Conservation (phyloP, 1,140 invertebrate species). For the Drosophila obscura region DNA sequence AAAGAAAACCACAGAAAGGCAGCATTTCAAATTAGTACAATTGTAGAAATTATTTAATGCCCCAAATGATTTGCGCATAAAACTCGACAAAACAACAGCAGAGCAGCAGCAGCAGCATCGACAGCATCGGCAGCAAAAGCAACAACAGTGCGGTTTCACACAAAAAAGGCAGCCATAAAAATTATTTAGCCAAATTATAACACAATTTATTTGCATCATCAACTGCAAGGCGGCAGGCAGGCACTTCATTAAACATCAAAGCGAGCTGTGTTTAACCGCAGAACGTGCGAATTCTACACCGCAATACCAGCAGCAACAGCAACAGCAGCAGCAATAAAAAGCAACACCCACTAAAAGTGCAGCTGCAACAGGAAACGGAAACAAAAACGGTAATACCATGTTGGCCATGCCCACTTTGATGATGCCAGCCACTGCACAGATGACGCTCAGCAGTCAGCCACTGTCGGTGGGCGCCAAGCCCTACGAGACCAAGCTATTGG, state of each 20-base stretch:
- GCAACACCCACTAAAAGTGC: constrained; percentile 26
- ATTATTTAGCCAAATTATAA: constrained; percentile 73
- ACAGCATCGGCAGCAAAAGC: constrained; percentile 28
- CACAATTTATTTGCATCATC: constrained; percentile 74
- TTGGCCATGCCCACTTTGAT: constrained; percentile 83
- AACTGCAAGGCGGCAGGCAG: constrained; percentile 54
- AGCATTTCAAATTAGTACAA: constrained; percentile 75
- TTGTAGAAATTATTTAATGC: constrained; percentile 79
- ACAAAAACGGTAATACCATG: constrained; percentile 62
- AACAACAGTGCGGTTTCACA: constrained; percentile 53
- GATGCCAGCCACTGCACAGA: constrained; percentile 83
- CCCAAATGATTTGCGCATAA: constrained; percentile 68
- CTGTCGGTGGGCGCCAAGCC: constrained; percentile 77
- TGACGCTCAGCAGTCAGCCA: constrained; percentile 82
- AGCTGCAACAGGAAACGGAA: constrained; percentile 47
- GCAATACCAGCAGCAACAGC: constrained; percentile 47
- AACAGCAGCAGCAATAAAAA: constrained; percentile 13
- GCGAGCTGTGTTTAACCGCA: constrained; percentile 72
- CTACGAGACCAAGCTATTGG: constrained; percentile 81
- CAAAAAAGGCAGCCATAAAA: constrained; percentile 46
- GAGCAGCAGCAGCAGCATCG: constrained; percentile 25
- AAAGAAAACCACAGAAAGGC: constrained; percentile 63
- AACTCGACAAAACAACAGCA: constrained; percentile 37
- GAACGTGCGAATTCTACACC: constrained; percentile 60
- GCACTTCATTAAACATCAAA: constrained; percentile 80